These are phyloP conservation scores for Cotesia glomerata DNA, from an alignment of 1,140 invertebrate species.

Conservation along the genomic window DNA sequence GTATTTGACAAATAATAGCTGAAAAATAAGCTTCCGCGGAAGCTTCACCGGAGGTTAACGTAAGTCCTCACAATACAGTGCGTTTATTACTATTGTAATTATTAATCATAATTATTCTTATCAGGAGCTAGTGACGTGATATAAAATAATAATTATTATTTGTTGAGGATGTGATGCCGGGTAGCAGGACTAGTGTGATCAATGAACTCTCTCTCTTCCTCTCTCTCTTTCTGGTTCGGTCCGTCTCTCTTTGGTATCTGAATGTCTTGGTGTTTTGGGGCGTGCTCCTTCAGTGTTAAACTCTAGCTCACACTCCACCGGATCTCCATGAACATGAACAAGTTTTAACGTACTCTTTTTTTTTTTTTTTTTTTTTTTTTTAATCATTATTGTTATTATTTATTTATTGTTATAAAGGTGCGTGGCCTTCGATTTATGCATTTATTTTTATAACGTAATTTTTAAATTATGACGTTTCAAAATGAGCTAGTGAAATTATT, in stretches of 20 bases:
- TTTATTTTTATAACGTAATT: too few species aligned
- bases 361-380: neutral
- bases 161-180: slow-evolving; percentile 13
- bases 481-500: too few species aligned
- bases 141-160: neutral
- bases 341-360: neutral
- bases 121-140: neutral
- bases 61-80: neutral
- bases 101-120: neutral
- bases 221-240: too few species aligned
- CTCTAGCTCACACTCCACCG: neutral
- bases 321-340: slow-evolving; percentile 1
- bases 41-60: neutral
- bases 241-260: too few species aligned
- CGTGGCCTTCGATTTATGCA: neutral
- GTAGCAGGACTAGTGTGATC: slow-evolving; percentile 46
- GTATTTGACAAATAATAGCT: neutral
- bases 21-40: neutral
- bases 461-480: too few species aligned
- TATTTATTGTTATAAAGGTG: neutral
- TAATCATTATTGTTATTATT: neutral
- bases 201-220: slow-evolving; percentile 46
- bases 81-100: neutral
- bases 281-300: slow-evolving; percentile 37
- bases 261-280: slow-evolving; percentile 43